Conservation (phyloP, 2,113 vertebrate species). For the Gasterosteus nipponicus region DNA sequence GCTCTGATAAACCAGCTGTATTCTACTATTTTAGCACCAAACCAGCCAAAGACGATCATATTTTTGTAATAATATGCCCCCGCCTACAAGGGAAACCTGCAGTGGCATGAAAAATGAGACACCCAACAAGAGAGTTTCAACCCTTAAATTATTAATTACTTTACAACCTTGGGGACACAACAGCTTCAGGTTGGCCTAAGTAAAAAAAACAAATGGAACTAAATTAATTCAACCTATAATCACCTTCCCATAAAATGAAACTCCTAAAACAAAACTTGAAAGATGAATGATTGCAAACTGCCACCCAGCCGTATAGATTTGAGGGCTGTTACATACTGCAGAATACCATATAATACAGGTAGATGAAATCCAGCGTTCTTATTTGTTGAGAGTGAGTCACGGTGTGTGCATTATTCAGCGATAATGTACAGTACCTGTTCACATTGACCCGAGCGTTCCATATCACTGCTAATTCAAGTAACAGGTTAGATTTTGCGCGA, state of each 20-base stretch:
- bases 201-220: not conserved
- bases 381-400: no score
- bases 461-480: no score
- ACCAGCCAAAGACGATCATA: not conserved
- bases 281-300: not conserved
- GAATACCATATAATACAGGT: not conserved
- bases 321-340: not conserved
- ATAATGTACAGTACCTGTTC: no score
- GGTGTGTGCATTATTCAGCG: no score
- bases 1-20: not conserved
- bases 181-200: not conserved
- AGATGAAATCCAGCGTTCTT: no score
- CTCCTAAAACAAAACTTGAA: not conserved
- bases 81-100: conserved; percentile 13
- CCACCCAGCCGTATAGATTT: not conserved
- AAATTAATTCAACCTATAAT: not conserved
- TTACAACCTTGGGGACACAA: not conserved
- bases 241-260: not conserved
- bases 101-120: conserved; percentile 2
- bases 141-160: conserved; percentile 6
- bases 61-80: not conserved
- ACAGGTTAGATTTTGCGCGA: no score
- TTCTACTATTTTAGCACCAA: not conserved
- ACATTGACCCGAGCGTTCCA: no score
- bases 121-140: not conserved